Percentiles rank a stretch among this genome's conserved stretches.
Conservation (phyloP, 2,797 vertebrate genomes). For the Petrocephalus schoutedeni region DNA sequence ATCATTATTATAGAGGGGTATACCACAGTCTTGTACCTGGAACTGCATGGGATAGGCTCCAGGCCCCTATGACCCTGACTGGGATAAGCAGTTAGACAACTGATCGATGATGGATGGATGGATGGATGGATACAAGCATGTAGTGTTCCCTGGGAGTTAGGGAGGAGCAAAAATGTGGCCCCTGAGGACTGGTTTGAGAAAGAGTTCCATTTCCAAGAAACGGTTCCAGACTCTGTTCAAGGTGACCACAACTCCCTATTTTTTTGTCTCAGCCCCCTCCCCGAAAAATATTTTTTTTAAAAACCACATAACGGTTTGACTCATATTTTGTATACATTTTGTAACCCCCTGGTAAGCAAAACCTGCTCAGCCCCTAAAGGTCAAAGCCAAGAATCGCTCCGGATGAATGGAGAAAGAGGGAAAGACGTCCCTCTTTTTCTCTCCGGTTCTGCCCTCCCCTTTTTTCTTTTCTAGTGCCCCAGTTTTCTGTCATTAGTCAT, state of each 20-base stretch:
- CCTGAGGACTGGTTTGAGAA: no score
- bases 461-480: neutral
- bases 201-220: no score
- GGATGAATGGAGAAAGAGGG: neutral
- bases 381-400: neutral
- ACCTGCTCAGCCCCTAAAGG: neutral
- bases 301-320: neutral
- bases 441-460: neutral
- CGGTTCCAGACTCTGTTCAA: neutral
- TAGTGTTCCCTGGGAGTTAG: no score
- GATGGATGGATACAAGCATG: no score
- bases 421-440: neutral
- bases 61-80: neutral
- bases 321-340: neutral
- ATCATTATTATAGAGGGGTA: neutral
- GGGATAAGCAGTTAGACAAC: neutral
- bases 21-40: neutral
- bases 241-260: neutral
- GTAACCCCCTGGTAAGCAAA: neutral
- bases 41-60: neutral
- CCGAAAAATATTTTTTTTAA: neutral
- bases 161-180: no score
- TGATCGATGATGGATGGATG: neutral
- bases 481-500: neutral
- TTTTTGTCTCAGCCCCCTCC: neutral